Evolutionary conservation across 2,797 vertebrate species (phyloP).

Genomic region (Cuniculus paca): DNA sequence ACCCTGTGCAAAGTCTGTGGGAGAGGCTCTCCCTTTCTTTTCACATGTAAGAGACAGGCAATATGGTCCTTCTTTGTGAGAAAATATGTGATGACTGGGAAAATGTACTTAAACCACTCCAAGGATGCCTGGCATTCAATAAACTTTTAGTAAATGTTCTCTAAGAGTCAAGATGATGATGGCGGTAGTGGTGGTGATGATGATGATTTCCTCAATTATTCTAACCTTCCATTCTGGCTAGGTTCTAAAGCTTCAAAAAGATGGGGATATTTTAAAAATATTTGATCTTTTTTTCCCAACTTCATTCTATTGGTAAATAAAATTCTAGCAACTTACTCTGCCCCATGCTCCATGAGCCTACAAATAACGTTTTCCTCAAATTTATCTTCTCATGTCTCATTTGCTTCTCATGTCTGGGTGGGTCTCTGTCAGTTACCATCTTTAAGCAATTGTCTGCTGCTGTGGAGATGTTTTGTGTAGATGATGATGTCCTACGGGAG

Average conservation of each 20-base stretch:
- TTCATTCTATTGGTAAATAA: conserved; percentile 39
- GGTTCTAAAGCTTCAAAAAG: background rate
- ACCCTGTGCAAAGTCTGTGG: background rate
- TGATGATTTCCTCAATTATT: background rate
- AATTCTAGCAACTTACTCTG: background rate
- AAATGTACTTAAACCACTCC: background rate
- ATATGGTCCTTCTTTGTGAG: background rate
- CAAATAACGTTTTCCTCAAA: background rate
- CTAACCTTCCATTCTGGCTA: background rate
- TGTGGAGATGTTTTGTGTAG: background rate
- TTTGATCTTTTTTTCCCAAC: background rate
- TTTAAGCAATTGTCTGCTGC: background rate
- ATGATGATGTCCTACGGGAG: background rate
- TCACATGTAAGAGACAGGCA: background rate
- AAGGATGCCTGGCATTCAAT: background rate
- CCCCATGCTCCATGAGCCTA: background rate
- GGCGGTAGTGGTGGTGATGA: background rate
- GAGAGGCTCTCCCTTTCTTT: background rate
- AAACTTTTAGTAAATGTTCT: conserved; percentile 30
- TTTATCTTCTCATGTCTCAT: too few species aligned
- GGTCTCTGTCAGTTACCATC: background rate
- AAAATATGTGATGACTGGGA: background rate
- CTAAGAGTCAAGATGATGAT: background rate
- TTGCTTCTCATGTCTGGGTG: background rate
- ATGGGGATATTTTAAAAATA: background rate